Percentiles rank a stretch among this genome's conserved stretches.
phyloP scores from a whole-genome alignment of 1,140 invertebrate genomes.

The Drosophila santomea region DNA sequence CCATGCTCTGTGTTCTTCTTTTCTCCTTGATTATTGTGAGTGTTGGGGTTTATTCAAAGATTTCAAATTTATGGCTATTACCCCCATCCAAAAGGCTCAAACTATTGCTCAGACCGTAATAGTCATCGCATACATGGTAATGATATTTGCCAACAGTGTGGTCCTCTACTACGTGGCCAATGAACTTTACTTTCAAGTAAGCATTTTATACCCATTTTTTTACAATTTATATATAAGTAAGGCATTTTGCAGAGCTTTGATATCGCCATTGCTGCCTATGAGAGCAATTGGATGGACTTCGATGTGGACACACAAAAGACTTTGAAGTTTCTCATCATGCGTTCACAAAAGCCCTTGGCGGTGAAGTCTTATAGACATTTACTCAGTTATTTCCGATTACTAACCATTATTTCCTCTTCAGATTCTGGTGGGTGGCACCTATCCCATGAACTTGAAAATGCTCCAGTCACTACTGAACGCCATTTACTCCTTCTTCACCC shows the following conservation, averaged over 20 bases:
- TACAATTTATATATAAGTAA: background rate
- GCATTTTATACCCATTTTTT: background rate
- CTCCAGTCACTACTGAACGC: slow-evolving; percentile 66
- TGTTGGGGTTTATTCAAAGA: background rate
- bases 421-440: slow-evolving; percentile 71
- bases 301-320: slow-evolving; percentile 69
- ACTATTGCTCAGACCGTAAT: slow-evolving; percentile 63
- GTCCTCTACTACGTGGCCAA: slow-evolving; percentile 76
- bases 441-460: slow-evolving; percentile 73
- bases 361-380: slow-evolving; percentile 38
- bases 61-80: background rate
- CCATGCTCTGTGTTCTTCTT: slow-evolving; percentile 71
- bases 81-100: slow-evolving; percentile 42
- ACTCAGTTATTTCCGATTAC: slow-evolving; percentile 1
- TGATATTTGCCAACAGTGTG: slow-evolving; percentile 74
- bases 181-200: slow-evolving; percentile 69
- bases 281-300: slow-evolving; percentile 73
- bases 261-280: slow-evolving; percentile 73
- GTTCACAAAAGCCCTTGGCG: slow-evolving; percentile 73
- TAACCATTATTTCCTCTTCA: slow-evolving; percentile 26
- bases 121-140: slow-evolving; percentile 67
- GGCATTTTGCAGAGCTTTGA: slow-evolving; percentile 53
- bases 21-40: slow-evolving; percentile 75
- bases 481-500: slow-evolving; percentile 72
- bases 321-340: slow-evolving; percentile 71